Evolutionary conservation across 2,888 invertebrate species (phyloP).

Genomic region (Heliconius aoede): DNA sequence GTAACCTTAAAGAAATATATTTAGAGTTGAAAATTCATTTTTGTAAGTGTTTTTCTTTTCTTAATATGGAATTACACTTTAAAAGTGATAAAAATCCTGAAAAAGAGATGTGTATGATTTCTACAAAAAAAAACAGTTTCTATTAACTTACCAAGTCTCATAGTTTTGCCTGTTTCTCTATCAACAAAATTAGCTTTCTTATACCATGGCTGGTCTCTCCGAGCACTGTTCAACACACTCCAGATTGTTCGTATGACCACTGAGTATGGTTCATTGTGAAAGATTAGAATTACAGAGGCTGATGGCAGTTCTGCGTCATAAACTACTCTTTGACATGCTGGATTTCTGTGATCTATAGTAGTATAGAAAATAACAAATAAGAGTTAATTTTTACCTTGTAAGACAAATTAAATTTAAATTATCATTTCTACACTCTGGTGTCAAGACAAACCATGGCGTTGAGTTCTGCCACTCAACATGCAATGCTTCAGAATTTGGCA

Average conservation of each 20-base stretch:
- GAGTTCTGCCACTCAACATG: too few relatives aligned
- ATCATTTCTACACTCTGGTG: too few relatives aligned
- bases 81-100: too few relatives aligned
- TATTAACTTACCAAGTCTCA: slow-evolving; percentile 61
- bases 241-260: slow-evolving; percentile 93
- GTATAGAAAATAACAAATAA: background rate
- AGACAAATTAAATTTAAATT: too few relatives aligned
- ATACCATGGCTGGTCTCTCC: slow-evolving; percentile 69
- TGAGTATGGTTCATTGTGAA: slow-evolving; percentile 95
- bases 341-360: slow-evolving; percentile 69
- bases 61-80: too few relatives aligned
- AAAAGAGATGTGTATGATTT: background rate
- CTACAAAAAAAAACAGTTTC: background rate
- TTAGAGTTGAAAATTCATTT: background rate
- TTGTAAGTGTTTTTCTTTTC: too few relatives aligned
- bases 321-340: slow-evolving; percentile 67
- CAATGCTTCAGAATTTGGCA: too few relatives aligned
- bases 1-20: slow-evolving; percentile 59
- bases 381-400: background rate
- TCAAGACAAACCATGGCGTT: too few relatives aligned
- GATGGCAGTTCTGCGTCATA: slow-evolving; percentile 86
- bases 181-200: slow-evolving; percentile 64
- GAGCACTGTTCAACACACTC: slow-evolving; percentile 92
- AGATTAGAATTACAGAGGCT: slow-evolving; percentile 92
- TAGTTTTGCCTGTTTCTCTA: slow-evolving; percentile 58